Conservation (phyloP, 2,888 invertebrate species). For the Phoenoteleia sp. region DNA sequence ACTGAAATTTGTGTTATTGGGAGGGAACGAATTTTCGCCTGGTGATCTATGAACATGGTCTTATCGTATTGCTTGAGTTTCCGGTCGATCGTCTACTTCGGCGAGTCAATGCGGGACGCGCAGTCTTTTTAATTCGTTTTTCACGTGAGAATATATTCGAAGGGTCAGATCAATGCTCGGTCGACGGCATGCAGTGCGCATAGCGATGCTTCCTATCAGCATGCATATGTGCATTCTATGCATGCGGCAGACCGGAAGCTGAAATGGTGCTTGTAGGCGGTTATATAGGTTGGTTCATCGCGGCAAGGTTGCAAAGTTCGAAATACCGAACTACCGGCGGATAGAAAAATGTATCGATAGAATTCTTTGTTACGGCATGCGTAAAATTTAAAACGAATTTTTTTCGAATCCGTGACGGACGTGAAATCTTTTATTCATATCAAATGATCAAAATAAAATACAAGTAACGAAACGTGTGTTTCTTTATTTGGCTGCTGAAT, state of each 20-base stretch:
- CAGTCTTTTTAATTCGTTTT: slow-evolving; percentile 61
- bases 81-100: slow-evolving; percentile 7
- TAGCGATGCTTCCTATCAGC: slow-evolving; percentile 76
- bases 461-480: slow-evolving; percentile 11
- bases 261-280: slow-evolving; percentile 78
- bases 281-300: slow-evolving; percentile 65
- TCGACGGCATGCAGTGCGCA: slow-evolving; percentile 67
- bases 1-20: background rate
- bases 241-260: slow-evolving; percentile 80
- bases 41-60: slow-evolving; percentile 12
- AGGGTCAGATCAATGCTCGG: slow-evolving; percentile 76
- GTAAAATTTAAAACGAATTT: slow-evolving; percentile 60
- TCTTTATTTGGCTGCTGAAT: slow-evolving; percentile 17
- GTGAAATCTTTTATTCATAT: slow-evolving; percentile 60
- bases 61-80: slow-evolving; percentile 30
- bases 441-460: slow-evolving; percentile 24
- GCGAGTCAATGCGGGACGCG: slow-evolving; percentile 21
- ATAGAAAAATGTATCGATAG: slow-evolving; percentile 65
- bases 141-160: slow-evolving; percentile 46
- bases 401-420: slow-evolving; percentile 27
- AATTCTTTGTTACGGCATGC: slow-evolving; percentile 66
- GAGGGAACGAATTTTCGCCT: background rate
- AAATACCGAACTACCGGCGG: slow-evolving; percentile 54
- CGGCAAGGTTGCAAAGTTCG: slow-evolving; percentile 60
- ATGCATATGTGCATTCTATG: slow-evolving; percentile 80